Percentiles rank a stretch among this genome's conserved stretches.
These are phyloP conservation scores for Miichthys miiuy DNA, from an alignment of 2,797 vertebrate species.

Conservation along the genomic window DNA sequence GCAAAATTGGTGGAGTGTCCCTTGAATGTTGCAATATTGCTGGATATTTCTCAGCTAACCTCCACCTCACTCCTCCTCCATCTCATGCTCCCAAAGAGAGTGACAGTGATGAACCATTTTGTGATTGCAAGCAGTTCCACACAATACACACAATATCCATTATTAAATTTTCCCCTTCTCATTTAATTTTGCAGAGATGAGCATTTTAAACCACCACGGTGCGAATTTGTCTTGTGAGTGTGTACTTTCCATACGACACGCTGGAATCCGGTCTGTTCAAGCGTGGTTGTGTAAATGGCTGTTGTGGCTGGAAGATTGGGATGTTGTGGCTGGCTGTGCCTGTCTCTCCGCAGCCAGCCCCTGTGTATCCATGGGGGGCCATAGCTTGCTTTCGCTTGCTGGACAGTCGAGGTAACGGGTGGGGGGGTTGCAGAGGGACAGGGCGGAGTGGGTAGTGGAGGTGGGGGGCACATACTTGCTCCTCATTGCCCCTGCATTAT, in stretches of 20 bases:
- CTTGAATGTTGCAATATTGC: constrained; percentile 14
- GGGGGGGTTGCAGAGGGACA: constrained; percentile 33
- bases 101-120: constrained; percentile 61
- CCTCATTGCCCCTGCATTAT: constrained; percentile 95
- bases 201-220: constrained; percentile 56
- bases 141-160: constrained; percentile 67
- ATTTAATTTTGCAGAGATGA: constrained; percentile 59
- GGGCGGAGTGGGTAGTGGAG: background rate
- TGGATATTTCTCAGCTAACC: constrained; percentile 11
- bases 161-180: constrained; percentile 45
- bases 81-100: constrained; percentile 28
- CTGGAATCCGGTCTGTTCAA: constrained; percentile 59
- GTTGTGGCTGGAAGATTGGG: constrained; percentile 79
- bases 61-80: constrained; percentile 32
- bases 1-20: background rate
- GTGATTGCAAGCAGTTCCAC: constrained; percentile 65
- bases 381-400: constrained; percentile 49
- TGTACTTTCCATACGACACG: constrained; percentile 39
- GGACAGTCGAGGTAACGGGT: constrained; percentile 58
- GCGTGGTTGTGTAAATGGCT: constrained; percentile 73
- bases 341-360: constrained; percentile 58
- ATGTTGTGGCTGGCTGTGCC: constrained; percentile 82
- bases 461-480: constrained; percentile 72
- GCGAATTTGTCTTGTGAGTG: constrained; percentile 47
- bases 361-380: constrained; percentile 64